Base-by-base conservation (phyloP, 2,113 vertebrate species). In the Spea bombifrons region DNA sequence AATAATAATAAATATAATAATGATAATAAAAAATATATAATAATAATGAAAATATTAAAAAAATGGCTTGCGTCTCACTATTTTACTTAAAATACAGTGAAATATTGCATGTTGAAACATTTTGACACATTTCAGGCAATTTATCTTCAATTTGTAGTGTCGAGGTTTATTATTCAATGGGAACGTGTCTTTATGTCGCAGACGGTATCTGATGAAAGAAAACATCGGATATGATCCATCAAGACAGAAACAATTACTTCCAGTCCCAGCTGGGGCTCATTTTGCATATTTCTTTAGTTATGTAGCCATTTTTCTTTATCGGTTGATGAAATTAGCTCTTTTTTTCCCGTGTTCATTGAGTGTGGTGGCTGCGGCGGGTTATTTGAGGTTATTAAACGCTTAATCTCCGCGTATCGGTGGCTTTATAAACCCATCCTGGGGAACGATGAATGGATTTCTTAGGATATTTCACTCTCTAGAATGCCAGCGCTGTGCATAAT, bases 201-300 rank as follows among this genome's bases (percentile, higher is more conserved):
- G 7, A 30, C 52, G 64, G 46, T 50, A 9, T 5, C 15, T 15
- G 17, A 61, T 65, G 9, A 75, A 53, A 65, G 12, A 15, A 30
- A 64, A 61, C 68, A 57, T 30, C 69, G 15, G 12, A 65, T 48
- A 73, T 72, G 68, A 72, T 78, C 72, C 55, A 49, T 78, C 76
- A 55, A 46, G 68, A 53, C 55, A 78, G 69, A 72, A 72, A 72
- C 76, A 78, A 78, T 78, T 78, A 71, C 69, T 50, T 13, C 8
- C 43, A 53, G 49, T 70, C 76, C 76, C 76, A 17, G 57, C 68
- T 16, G 69, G 69, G 57, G 57, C 46, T 6, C 30, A 72, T 71
- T 78, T 50, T 65, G 68, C 68, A 66, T 52, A 55, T 48, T 71
- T 45, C 9, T 15, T 64, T 63, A 48, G 59, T 77, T 63, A 47